Conservation (phyloP, 2,113 vertebrate genomes). For the Tympanuchus pallidicinctus region DNA sequence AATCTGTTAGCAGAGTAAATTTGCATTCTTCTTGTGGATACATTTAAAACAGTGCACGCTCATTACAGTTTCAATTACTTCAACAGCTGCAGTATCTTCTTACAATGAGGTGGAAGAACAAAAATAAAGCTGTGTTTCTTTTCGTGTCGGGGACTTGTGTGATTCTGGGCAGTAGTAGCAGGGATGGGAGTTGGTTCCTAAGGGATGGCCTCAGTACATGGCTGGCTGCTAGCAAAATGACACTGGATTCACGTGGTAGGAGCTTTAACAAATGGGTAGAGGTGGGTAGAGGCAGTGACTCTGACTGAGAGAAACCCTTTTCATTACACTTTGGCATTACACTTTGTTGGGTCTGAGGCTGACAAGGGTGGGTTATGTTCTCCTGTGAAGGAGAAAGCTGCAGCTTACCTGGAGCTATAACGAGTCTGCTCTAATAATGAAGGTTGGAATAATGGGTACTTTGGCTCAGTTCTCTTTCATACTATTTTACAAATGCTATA, state of each 20-base stretch:
- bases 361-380: neutral
- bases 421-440: accelerated
- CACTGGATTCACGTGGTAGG: neutral
- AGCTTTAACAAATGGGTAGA: neutral
- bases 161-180: neutral
- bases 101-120: neutral
- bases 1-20: neutral
- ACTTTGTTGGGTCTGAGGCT: neutral
- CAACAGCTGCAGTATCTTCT: neutral
- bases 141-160: neutral
- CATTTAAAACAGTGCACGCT: neutral
- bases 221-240: neutral
- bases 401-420: neutral
- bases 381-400: neutral
- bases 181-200: neutral
- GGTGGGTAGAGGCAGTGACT: neutral
- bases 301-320: neutral
- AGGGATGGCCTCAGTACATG: neutral
- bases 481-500: neutral
- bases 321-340: neutral
- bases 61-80: neutral
- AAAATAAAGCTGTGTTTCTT: neutral
- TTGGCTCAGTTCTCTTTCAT: neutral
- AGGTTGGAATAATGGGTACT: neutral
- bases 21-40: neutral